Evolutionary conservation across 2,888 invertebrate species (phyloP).

Genomic region (Napeogenes inachia): DNA sequence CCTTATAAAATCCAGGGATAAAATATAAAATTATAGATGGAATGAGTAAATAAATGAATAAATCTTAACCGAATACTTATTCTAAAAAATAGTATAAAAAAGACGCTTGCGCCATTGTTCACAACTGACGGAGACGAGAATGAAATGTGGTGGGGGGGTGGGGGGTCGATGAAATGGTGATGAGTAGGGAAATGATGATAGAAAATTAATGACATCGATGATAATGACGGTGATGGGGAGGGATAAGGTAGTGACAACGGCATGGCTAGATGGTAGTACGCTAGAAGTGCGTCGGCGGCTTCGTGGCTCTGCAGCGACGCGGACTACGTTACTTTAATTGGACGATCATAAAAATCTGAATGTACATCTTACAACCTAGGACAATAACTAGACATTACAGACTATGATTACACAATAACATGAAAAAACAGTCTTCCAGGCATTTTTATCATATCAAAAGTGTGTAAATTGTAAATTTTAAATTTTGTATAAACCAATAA

Average conservation of each 20-base stretch:
- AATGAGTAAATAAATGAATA: too few species aligned
- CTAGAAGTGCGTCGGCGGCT: slow-evolving; percentile 28
- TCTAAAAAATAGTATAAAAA: neutral
- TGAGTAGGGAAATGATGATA: slow-evolving; percentile 5
- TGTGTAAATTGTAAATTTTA: slow-evolving; percentile 72
- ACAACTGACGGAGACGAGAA: neutral
- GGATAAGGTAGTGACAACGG: neutral
- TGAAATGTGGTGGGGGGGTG: neutral
- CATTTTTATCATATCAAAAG: slow-evolving; percentile 62
- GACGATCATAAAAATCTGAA: slow-evolving; percentile 46
- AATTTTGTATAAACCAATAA: slow-evolving; percentile 53
- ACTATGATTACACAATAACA: slow-evolving; percentile 67
- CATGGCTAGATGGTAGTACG: slow-evolving; percentile 21
- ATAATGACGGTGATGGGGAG: slow-evolving; percentile 7
- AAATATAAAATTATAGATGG: too few species aligned
- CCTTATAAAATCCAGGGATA: too few species aligned
- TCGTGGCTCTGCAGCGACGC: slow-evolving; percentile 19
- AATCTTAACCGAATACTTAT: too few species aligned
- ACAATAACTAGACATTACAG: slow-evolving; percentile 71
- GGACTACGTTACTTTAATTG: slow-evolving; percentile 28
- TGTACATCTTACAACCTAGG: slow-evolving; percentile 58
- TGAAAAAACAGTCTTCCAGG: slow-evolving; percentile 76
- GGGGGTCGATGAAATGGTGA: neutral
- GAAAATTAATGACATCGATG: slow-evolving; percentile 9
- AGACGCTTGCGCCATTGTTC: neutral